Evolutionary conservation across 2,888 invertebrate genomes (phyloP).

Genomic region (Tiphia femorata): DNA sequence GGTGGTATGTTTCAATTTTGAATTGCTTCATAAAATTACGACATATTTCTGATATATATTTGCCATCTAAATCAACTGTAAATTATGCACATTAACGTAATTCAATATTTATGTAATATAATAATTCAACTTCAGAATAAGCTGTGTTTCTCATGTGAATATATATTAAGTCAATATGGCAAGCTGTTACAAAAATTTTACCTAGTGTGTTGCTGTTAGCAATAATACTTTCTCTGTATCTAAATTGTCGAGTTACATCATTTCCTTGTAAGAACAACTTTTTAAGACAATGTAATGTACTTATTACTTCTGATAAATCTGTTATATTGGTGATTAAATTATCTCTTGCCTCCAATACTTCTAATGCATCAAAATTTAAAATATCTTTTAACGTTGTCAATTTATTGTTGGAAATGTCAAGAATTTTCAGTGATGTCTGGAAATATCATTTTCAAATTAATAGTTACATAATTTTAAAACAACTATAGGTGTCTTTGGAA

Average conservation of each 20-base stretch:
- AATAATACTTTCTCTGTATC: slow-evolving; percentile 78
- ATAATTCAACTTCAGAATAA: too few relatives aligned
- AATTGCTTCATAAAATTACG: slow-evolving; percentile 76
- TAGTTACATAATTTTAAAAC: not conserved
- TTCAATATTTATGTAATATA: too few relatives aligned
- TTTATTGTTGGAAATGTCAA: slow-evolving; percentile 77
- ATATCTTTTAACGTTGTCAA: slow-evolving; percentile 72
- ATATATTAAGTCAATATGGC: slow-evolving; percentile 6
- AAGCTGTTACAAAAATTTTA: slow-evolving; percentile 54
- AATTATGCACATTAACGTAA: not conserved
- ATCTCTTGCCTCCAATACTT: slow-evolving; percentile 73
- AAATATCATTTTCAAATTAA: slow-evolving; percentile 14
- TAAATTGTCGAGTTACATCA: slow-evolving; percentile 75
- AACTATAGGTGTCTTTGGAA: not conserved
- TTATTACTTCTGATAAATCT: slow-evolving; percentile 72
- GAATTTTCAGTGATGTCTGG: slow-evolving; percentile 72
- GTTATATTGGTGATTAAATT: slow-evolving; percentile 73
- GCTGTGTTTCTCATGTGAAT: too few relatives aligned
- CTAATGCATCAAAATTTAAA: slow-evolving; percentile 71
- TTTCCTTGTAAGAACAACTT: slow-evolving; percentile 75
- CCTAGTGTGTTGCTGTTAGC: slow-evolving; percentile 75
- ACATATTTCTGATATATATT: slow-evolving; percentile 73
- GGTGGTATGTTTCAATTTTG: slow-evolving; percentile 71
- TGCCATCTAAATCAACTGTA: slow-evolving; percentile 75
- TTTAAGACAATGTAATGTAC: slow-evolving; percentile 72